Base-by-base conservation (phyloP, 2,888 invertebrate species). In the Nymphalis urticae region DNA sequence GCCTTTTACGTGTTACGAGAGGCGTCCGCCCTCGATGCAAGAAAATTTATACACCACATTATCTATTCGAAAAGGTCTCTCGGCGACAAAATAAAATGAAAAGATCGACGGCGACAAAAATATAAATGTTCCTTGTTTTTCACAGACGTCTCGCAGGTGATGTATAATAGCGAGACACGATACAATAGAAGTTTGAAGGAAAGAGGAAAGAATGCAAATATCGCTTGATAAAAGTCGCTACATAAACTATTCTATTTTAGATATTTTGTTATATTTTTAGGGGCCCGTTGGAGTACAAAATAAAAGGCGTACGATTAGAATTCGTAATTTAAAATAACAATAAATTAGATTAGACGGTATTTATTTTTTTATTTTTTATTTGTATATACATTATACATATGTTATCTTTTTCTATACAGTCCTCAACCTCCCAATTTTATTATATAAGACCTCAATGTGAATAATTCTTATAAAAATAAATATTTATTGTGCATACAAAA, bases 1-100 rank as follows among this genome's bases (percentile, higher is more conserved):
- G 86, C 87, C 88, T 89, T 88, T 89, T 86, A 87, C 85, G 80
- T 79, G 85, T 82, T 84, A 66, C 66, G 80, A 82, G 80, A 83
- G 83, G 77, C 82, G 79, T 76, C 79, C 81, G 82, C 84, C 80
- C 73, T 80, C 65, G 82, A 83, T 84, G 79, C 79, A 81, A 79
- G 81, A 80, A 85, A 88, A 88, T 90, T 89, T 89, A 88, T 90
- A 89, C 88, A 85, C 80, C 83, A 85, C 88, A 88, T 90, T 90
- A 85, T 85, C 85, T 89, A 90, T 89, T 89, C 89, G 87, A 85
- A 89, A 89, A 88, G 87, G 88, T 86, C 82, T 81, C 82, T 77
- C 75, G 79, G 81, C 82, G 81, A 84, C 84, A 81, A 87, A 86
- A 87, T 87, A 87, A 85, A 87, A 85, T 84, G 82, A 82, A 79